These are phyloP conservation scores for Plebejus argus DNA, from an alignment of 2,888 invertebrate species.

Conservation along the genomic window DNA sequence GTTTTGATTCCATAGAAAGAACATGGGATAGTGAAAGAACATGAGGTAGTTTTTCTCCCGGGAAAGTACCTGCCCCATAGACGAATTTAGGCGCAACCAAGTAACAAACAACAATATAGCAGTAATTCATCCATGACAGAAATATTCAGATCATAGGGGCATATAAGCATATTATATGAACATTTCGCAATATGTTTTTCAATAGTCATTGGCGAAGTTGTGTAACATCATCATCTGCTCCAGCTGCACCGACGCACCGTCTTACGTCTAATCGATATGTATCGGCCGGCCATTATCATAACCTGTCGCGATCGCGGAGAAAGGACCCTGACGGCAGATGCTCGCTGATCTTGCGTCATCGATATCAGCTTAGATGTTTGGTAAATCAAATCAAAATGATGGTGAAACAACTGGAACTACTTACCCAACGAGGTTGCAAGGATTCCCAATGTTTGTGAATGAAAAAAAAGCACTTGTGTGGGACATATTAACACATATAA, in stretches of 20 bases:
- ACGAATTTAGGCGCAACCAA: no score
- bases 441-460: neutral
- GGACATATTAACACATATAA: no score
- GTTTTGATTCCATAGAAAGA: no score
- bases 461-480: no score
- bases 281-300: neutral
- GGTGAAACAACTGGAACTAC: no score
- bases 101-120: neutral
- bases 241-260: neutral
- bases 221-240: neutral
- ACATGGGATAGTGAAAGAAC: no score
- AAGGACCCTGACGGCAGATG: slow-evolving; percentile 7
- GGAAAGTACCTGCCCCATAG: no score
- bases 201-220: slow-evolving; percentile 4
- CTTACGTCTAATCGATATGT: neutral
- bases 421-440: neutral
- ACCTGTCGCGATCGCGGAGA: neutral
- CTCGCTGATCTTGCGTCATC: neutral
- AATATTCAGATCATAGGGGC: neutral
- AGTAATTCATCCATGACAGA: neutral
- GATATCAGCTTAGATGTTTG: neutral
- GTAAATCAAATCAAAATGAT: neutral
- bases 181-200: neutral
- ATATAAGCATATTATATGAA: neutral
- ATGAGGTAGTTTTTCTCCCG: no score